Percentiles rank a stretch among this genome's conserved stretches.
phyloP scores from a whole-genome alignment of 2,797 vertebrate genomes.

The Gymnoscopelus braueri region DNA sequence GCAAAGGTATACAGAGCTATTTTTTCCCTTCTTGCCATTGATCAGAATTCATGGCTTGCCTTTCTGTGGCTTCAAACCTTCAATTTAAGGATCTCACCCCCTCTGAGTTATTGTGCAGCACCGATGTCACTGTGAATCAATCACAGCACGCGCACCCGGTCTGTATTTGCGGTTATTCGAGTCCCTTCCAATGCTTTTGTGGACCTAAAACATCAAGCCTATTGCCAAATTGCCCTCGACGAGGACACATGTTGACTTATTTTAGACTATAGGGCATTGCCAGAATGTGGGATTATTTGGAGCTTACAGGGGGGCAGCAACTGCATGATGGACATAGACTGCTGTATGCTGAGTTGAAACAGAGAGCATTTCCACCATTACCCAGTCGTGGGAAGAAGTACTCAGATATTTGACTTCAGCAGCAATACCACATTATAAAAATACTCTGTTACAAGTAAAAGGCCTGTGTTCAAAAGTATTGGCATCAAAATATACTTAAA shows the following conservation, averaged over 20 bases:
- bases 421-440: too few species aligned
- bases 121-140: conserved; percentile 84
- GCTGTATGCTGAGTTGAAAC: conserved; percentile 68
- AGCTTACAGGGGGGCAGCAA: conserved; percentile 67
- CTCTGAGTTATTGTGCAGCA: conserved; percentile 77
- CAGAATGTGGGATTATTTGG: conserved; percentile 71
- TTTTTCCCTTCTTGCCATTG: conserved; percentile 61
- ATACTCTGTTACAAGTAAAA: too few species aligned
- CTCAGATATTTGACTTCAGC: too few species aligned
- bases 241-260: conserved; percentile 79
- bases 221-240: conserved; percentile 80
- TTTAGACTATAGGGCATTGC: conserved; percentile 69
- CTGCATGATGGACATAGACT: conserved; percentile 63
- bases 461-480: too few species aligned
- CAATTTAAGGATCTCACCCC: conserved; percentile 80
- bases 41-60: conserved; percentile 81
- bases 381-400: too few species aligned
- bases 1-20: conserved; percentile 57
- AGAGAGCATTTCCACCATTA: conserved; percentile 44
- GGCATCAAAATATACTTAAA: too few species aligned
- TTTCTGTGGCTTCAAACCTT: conserved; percentile 70
- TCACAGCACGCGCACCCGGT: conserved; percentile 71
- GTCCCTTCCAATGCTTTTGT: conserved; percentile 70
- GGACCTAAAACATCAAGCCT: conserved; percentile 78
- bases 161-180: conserved; percentile 61